These are phyloP conservation scores for Caenorhabditis angaria DNA, from an alignment of 2,888 invertebrate species.

Conservation along the genomic window DNA sequence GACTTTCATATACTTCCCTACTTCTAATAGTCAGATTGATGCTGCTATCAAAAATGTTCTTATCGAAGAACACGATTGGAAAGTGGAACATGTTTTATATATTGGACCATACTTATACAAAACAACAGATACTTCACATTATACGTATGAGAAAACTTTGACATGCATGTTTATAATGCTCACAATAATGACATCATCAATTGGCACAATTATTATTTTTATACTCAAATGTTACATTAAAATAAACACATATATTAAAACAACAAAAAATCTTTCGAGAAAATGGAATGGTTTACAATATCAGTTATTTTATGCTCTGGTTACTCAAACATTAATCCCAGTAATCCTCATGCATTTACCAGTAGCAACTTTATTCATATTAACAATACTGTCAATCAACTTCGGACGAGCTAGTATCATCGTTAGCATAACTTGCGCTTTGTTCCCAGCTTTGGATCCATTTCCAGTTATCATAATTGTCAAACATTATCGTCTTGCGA, in stretches of 20 bases:
- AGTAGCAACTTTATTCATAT: background rate
- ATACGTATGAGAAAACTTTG: too few relatives aligned
- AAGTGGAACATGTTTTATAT: too few relatives aligned
- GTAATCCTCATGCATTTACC: background rate
- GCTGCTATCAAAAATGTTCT: too few relatives aligned
- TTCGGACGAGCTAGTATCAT: background rate
- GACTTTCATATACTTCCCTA: too few relatives aligned
- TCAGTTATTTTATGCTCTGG: background rate
- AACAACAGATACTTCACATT: too few relatives aligned
- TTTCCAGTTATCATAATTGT: background rate
- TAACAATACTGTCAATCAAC: background rate
- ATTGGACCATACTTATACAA: too few relatives aligned
- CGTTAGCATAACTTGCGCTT: background rate
- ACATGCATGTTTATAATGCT: too few relatives aligned
- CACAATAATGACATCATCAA: too few relatives aligned
- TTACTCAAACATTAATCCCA: background rate
- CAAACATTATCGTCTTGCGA: background rate
- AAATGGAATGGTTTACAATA: background rate
- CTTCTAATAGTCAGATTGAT: too few relatives aligned
- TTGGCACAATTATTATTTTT: too few relatives aligned
- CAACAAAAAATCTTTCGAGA: background rate
- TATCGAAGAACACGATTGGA: too few relatives aligned
- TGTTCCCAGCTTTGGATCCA: background rate
- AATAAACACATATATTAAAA: background rate
- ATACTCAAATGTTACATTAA: background rate